Conservation (phyloP, 2,888 invertebrate species). For the Drosophila hamatofila region DNA sequence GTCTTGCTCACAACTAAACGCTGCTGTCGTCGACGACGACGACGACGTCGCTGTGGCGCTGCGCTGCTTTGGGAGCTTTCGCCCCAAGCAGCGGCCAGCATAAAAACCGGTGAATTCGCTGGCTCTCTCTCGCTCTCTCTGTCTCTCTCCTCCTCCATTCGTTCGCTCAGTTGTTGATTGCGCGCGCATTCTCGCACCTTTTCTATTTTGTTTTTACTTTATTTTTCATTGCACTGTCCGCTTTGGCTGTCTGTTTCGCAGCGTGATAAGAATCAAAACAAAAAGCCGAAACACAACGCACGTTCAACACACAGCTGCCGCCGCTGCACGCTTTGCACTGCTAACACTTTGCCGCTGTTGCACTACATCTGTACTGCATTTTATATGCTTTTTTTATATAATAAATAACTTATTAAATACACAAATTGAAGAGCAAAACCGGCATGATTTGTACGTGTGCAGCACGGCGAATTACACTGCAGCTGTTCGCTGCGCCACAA, state of each 20-base stretch:
- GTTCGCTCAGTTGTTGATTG: conserved; percentile 21
- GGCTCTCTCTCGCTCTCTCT: neutral
- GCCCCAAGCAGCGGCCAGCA: conserved; percentile 31
- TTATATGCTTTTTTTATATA: neutral
- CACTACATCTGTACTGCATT: neutral
- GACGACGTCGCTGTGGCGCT: conserved; percentile 30
- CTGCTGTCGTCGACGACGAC: conserved; percentile 33
- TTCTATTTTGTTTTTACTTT: conserved; percentile 74
- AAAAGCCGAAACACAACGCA: conserved; percentile 67
- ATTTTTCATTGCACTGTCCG: conserved; percentile 57
- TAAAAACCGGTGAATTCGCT: conserved; percentile 45
- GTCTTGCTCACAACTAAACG: conserved; percentile 81
- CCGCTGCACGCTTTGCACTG: neutral
- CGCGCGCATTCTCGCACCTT: conserved; percentile 56
- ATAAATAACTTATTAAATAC: neutral
- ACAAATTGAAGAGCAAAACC: neutral
- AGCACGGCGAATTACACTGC: conserved; percentile 22
- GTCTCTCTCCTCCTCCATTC: neutral
- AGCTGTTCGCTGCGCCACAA: conserved; percentile 40
- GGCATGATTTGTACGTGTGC: neutral
- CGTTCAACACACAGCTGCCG: conserved; percentile 21
- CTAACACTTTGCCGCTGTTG: neutral
- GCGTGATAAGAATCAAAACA: conserved; percentile 82
- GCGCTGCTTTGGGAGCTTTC: conserved; percentile 45
- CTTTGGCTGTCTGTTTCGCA: conserved; percentile 57